Percentiles rank a stretch among this genome's conserved stretches.
These are phyloP conservation scores for Saccostrea echinata DNA, from an alignment of 1,140 invertebrate genomes.

Conservation along the genomic window DNA sequence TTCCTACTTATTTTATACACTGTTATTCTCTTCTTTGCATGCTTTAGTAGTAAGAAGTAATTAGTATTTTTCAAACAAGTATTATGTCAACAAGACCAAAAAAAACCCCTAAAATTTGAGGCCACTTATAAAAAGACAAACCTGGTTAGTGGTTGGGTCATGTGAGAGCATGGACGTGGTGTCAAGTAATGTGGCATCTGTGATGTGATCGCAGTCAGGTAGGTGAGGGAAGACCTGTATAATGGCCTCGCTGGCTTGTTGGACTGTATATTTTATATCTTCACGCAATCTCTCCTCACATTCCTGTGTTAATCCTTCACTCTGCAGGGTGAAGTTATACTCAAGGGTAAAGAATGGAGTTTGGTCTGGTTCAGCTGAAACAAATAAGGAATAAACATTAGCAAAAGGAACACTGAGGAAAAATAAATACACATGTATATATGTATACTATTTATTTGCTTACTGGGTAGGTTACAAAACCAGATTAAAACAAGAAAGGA, in stretches of 20 bases:
- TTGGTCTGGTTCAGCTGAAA: background rate
- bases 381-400: background rate
- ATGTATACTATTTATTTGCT: background rate
- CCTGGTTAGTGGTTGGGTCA: background rate
- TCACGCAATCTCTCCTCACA: background rate
- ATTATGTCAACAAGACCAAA: background rate
- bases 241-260: background rate
- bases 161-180: background rate
- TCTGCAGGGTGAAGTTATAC: background rate
- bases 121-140: background rate
- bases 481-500: background rate
- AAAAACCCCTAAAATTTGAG: background rate
- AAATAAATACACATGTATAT: background rate
- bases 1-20: background rate
- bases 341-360: background rate
- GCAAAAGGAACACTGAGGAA: background rate
- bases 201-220: background rate
- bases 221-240: background rate
- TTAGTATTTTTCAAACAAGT: background rate
- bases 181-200: background rate
- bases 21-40: background rate
- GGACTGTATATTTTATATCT: background rate
- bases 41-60: constrained; percentile 13
- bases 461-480: background rate
- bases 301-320: background rate